Evolutionary conservation across 2,888 invertebrate species (phyloP).

Genomic region (Argyra leucocephala): DNA sequence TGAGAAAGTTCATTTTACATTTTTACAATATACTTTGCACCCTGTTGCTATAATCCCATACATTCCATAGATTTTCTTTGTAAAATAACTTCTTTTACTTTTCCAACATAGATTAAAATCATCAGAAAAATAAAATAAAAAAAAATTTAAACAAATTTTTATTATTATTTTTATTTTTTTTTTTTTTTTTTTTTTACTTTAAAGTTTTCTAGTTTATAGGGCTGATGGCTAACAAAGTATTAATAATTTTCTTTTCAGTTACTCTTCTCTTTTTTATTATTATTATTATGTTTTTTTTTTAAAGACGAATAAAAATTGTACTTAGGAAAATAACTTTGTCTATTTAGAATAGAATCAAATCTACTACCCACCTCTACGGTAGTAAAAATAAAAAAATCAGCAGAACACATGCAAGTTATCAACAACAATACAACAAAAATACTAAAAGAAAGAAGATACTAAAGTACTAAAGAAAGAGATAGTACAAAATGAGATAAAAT

Average conservation of each 20-base stretch:
- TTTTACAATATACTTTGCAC: too few species aligned
- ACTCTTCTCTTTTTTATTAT: background rate
- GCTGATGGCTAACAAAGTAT: background rate
- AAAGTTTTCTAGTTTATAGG: background rate
- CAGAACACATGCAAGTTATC: too few species aligned
- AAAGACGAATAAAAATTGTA: background rate
- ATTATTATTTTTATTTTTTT: background rate
- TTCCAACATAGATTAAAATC: too few species aligned
- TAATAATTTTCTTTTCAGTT: background rate
- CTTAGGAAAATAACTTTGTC: background rate
- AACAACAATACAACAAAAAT: too few species aligned
- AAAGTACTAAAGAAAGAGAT: background rate
- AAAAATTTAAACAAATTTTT: too few species aligned
- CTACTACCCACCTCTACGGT: background rate
- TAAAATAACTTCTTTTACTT: too few species aligned
- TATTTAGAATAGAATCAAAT: background rate
- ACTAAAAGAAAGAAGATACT: background rate
- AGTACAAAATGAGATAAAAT: background rate
- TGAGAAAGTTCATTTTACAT: too few species aligned
- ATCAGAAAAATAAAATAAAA: too few species aligned
- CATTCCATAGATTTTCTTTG: too few species aligned
- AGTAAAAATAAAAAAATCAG: too few species aligned
- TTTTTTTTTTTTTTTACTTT: background rate
- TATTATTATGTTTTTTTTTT: too few species aligned
- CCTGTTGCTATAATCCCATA: background rate